These are phyloP conservation scores for Bothrops jararaca DNA, from an alignment of 2,113 vertebrate species.

Conservation along the genomic window DNA sequence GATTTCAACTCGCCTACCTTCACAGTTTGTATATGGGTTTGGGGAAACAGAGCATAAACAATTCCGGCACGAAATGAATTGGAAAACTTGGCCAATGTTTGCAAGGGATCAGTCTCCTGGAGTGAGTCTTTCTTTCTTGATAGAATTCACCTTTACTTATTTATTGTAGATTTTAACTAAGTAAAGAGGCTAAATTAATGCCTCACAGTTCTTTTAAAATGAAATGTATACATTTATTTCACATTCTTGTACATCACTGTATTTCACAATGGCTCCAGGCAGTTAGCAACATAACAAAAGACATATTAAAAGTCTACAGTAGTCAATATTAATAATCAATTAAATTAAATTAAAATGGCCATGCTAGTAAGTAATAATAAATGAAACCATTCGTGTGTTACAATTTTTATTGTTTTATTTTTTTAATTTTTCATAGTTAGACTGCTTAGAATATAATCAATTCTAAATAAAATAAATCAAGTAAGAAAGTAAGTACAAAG, in stretches of 20 bases:
- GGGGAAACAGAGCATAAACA: conserved; percentile 81
- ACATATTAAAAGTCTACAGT: neutral
- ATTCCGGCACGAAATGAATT: conserved; percentile 71
- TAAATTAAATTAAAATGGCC: neutral
- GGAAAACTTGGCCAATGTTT: conserved; percentile 72
- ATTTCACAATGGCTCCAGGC: neutral
- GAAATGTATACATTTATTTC: neutral
- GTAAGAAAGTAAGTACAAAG: neutral
- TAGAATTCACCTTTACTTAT: neutral
- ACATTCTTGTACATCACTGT: neutral
- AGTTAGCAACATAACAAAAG: neutral
- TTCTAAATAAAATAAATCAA: neutral
- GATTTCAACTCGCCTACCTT: conserved; percentile 83
- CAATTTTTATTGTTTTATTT: neutral
- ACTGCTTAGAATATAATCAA: neutral
- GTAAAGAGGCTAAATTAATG: neutral
- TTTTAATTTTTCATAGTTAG: neutral
- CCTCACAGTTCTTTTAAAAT: neutral
- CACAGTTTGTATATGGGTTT: conserved; percentile 83
- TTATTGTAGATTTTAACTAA: neutral
- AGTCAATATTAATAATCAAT: neutral
- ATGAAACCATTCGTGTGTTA: neutral
- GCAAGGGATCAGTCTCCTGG: conserved; percentile 81
- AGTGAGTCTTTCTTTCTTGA: conserved; percentile 63
- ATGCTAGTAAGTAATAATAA: neutral